Base-by-base conservation (phyloP, 2,888 invertebrate species). In the Loripinus fragilis region DNA sequence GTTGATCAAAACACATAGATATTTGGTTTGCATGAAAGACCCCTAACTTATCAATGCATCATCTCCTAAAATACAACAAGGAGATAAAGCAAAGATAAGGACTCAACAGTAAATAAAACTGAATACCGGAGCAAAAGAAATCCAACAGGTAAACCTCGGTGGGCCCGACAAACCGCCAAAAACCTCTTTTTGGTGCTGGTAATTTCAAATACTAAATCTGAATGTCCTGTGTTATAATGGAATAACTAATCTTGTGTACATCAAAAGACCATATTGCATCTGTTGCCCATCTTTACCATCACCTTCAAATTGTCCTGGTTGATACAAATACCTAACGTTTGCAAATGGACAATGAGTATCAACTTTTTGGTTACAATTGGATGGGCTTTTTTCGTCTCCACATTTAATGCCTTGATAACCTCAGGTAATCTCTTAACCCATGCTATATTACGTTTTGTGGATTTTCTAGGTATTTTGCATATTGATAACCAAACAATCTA, bases 301-400 rank as follows among this genome's bases (percentile, higher is more conserved):
- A 69, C 81, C 84, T 77, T 85, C 77, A 52, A 74, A 74, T 71
- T 80, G 74, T 7, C 80, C 80, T 48, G 76, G 76, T 64, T 76
- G 65, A 66, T 80, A 80, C 38, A 80, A 66, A 68, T 80, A 80
- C 20, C 76, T 72, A 17, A 76, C 76, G 67, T 50, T 67, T 30
- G 73, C 73, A n/a, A 0, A 52, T 2, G 66, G 65, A 72, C 72
- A 41, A 41, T 50, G 71, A 7, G 35, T 41, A 71, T 71, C 71
- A 71, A 60, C 60, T 38, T 71, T 71, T 68, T 60, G 52, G 33
- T 66, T 66, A 52, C 25, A 71, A 41, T 38, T 38, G 74, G 71
- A 28, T 52, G 67, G 41, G 66, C 70, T 38, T 71, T 50, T 1
- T 68, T 85, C 60, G 69, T 74, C 68, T 80, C 79, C 38, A 42